Evolutionary conservation across 2,797 vertebrate genomes (phyloP).

Genomic region (Emydoidea blandingii): DNA sequence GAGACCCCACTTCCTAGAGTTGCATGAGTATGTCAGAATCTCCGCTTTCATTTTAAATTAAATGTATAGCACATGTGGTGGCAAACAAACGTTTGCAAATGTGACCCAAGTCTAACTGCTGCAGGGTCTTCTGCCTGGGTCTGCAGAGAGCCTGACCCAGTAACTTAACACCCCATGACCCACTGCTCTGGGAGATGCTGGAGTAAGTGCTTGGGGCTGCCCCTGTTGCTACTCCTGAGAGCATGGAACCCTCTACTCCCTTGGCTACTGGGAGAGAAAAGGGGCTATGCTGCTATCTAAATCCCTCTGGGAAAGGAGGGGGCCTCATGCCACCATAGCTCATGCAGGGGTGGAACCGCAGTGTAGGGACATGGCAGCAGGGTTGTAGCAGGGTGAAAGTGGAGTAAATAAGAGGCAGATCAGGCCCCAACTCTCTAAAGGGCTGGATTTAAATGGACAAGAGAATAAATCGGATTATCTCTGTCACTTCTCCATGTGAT

Average conservation of each 20-base stretch:
- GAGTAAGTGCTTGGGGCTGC: neutral
- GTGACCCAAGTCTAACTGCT: neutral
- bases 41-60: neutral
- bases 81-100: neutral
- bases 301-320: neutral
- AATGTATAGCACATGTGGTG: neutral
- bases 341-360: neutral
- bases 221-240: neutral
- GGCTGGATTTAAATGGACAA: neutral
- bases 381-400: neutral
- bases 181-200: no score
- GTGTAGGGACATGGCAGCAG: neutral
- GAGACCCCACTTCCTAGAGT: neutral
- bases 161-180: no score
- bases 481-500: neutral
- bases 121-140: neutral
- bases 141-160: neutral
- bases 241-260: neutral
- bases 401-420: neutral
- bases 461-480: neutral
- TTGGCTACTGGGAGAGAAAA: neutral
- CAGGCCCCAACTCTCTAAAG: neutral
- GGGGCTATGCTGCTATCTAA: neutral
- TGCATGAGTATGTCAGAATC: neutral
- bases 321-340: neutral